A percentile compares a stretch with the other conserved stretches of the same genome.
Conservation (phyloP, 2,888 invertebrate species). For the Machimus rusticus region DNA sequence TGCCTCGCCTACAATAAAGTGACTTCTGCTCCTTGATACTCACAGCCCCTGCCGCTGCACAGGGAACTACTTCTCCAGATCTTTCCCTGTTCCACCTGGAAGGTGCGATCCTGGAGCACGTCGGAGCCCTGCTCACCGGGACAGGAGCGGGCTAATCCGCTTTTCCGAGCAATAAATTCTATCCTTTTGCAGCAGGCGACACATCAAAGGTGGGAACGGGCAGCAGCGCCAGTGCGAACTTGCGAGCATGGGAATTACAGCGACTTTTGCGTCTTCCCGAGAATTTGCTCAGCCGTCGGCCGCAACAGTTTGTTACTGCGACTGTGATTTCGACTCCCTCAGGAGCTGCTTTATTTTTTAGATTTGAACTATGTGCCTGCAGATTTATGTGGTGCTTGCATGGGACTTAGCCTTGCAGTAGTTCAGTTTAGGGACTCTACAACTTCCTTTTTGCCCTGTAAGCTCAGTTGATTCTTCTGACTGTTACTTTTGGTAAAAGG, state of each 20-base stretch:
- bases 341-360: neutral
- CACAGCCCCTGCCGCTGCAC: neutral
- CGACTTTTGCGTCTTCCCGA: neutral
- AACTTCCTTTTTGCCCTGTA: neutral
- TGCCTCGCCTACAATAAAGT: neutral
- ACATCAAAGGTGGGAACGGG: neutral
- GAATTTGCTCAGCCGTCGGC: neutral
- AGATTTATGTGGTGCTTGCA: neutral
- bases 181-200: neutral
- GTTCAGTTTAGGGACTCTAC: neutral
- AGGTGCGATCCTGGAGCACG: neutral
- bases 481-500: neutral
- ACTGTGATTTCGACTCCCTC: neutral
- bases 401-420: neutral
- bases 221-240: neutral
- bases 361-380: neutral
- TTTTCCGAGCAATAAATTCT: constrained; percentile 25
- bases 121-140: neutral
- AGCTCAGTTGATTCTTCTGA: neutral
- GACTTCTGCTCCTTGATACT: neutral
- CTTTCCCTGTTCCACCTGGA: neutral
- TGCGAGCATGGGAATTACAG: constrained; percentile 25
- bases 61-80: neutral
- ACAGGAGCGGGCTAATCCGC: constrained; percentile 15
- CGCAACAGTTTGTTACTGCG: neutral